phyloP scores from a whole-genome alignment of 2,888 invertebrate genomes.

The Pycnomerus fuliginosus region DNA sequence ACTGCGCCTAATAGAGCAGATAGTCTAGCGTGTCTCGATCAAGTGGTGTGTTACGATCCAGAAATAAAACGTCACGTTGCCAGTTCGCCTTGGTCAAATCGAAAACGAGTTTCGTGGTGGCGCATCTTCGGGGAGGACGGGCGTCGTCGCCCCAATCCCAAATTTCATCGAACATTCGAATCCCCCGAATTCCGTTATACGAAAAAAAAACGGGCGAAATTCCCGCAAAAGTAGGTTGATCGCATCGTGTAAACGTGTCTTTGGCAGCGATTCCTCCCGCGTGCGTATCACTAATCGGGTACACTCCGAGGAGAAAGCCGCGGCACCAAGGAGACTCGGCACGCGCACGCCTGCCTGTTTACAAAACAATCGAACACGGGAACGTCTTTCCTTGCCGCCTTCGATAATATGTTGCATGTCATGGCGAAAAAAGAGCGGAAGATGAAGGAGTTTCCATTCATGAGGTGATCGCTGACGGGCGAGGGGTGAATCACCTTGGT shows the following conservation, averaged over 20 bases:
- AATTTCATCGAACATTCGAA: conserved; percentile 12
- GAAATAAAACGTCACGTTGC: conserved; percentile 23
- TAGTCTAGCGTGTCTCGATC: conserved; percentile 3
- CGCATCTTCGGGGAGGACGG: conserved; percentile 11
- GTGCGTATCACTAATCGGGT: conserved; percentile 19
- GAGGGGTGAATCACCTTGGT: too few relatives aligned
- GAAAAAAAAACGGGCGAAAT: conserved; percentile 3
- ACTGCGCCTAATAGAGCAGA: conserved; percentile 6
- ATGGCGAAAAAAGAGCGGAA: too few relatives aligned
- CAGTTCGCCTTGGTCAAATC: conserved; percentile 21
- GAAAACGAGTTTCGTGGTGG: conserved; percentile 18
- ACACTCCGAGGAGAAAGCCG: conserved; percentile 11
- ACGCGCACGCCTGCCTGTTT: conserved; percentile 9
- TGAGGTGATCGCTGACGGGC: too few relatives aligned
- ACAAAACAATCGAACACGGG: conserved; percentile 14
- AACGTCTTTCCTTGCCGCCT: background rate
- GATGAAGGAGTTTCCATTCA: too few relatives aligned
- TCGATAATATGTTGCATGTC: background rate
- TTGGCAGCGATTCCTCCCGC: conserved; percentile 18
- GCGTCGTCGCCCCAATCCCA: conserved; percentile 16
- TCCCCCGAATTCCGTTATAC: conserved; percentile 1
- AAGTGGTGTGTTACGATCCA: conserved; percentile 17
- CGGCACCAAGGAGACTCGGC: conserved; percentile 2
- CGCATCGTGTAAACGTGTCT: conserved; percentile 8
- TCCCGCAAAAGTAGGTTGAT: too few relatives aligned